Conservation (phyloP, 1,140 invertebrate genomes). For the Melitaea cinxia region DNA sequence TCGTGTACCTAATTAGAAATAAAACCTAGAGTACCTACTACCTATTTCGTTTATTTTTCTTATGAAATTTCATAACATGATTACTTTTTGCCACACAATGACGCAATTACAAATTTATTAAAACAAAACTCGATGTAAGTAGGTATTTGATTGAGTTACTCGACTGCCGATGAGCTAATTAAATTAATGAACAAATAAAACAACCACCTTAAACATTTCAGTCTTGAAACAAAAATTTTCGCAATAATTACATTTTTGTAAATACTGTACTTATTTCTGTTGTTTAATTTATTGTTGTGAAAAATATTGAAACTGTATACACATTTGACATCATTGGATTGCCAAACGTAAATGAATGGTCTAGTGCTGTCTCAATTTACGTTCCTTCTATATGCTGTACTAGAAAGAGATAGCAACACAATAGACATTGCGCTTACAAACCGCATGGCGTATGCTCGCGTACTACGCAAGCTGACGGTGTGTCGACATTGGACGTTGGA, state of each 20-base stretch:
- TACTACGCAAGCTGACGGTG: conserved; percentile 80
- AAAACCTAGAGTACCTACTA: not conserved
- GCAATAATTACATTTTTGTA: conserved; percentile 50
- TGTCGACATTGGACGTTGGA: conserved; percentile 81
- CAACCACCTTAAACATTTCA: conserved; percentile 36
- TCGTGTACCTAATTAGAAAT: no score
- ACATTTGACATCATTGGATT: conserved; percentile 72
- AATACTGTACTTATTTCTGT: conserved; percentile 50
- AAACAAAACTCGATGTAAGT: conserved; percentile 1
- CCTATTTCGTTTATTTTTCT: not conserved
- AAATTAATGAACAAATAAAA: conserved; percentile 17
- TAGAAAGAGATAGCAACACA: conserved; percentile 57
- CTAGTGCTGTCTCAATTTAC: conserved; percentile 55
- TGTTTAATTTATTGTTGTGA: conserved; percentile 64
- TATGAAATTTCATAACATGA: not conserved
- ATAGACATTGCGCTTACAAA: conserved; percentile 44
- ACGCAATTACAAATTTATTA: conserved; percentile 15
- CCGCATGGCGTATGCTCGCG: conserved; percentile 75
- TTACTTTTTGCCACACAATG: conserved; percentile 33
- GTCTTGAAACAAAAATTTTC: conserved; percentile 45
- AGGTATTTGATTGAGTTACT: not conserved
- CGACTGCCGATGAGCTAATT: conserved; percentile 7
- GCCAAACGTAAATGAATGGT: conserved; percentile 80
- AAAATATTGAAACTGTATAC: conserved; percentile 69
- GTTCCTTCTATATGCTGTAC: conserved; percentile 11